Percentiles rank a stretch among this genome's conserved stretches.
phyloP scores from a whole-genome alignment of 2,888 invertebrate genomes.

The Furcula furcula region DNA sequence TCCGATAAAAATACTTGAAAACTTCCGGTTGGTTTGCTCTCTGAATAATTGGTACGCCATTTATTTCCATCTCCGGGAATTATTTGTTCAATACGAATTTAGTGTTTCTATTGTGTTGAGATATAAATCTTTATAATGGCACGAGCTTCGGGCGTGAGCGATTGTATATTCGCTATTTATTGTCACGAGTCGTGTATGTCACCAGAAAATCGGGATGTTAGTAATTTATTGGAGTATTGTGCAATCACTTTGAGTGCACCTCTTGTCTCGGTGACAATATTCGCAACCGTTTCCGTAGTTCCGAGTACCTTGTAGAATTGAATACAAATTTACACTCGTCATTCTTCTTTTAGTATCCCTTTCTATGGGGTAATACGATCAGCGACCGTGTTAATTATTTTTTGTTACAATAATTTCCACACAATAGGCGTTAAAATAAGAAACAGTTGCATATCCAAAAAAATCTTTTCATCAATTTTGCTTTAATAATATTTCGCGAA shows the following conservation, averaged over 20 bases:
- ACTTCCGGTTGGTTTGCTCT: slow-evolving; percentile 72
- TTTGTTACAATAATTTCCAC: slow-evolving; percentile 47
- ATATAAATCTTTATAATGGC: slow-evolving; percentile 75
- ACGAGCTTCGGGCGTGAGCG: slow-evolving; percentile 65
- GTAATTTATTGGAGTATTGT: slow-evolving; percentile 42
- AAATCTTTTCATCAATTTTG: slow-evolving; percentile 43
- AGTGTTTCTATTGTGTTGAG: slow-evolving; percentile 57
- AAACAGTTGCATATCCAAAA: slow-evolving; percentile 31
- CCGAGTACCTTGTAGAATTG: not conserved
- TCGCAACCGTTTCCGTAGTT: slow-evolving; percentile 1
- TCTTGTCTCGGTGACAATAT: slow-evolving; percentile 1
- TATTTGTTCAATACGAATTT: slow-evolving; percentile 64
- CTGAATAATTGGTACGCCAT: slow-evolving; percentile 72
- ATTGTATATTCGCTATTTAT: slow-evolving; percentile 49
- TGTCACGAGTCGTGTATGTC: slow-evolving; percentile 57
- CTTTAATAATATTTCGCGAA: slow-evolving; percentile 31
- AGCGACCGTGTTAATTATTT: slow-evolving; percentile 42
- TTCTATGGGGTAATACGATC: slow-evolving; percentile 31
- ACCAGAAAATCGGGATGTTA: slow-evolving; percentile 36
- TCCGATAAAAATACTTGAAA: slow-evolving; percentile 67
- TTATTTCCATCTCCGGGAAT: slow-evolving; percentile 68
- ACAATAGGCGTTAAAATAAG: slow-evolving; percentile 57
- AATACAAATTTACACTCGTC: not conserved
- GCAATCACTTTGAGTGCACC: slow-evolving; percentile 22
- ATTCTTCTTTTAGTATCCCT: not conserved